Evolutionary conservation across 2,888 invertebrate species (phyloP), one percentile per base, ranked within the genome.

Genomic region (Thecocarcelia acutangulata): DNA sequence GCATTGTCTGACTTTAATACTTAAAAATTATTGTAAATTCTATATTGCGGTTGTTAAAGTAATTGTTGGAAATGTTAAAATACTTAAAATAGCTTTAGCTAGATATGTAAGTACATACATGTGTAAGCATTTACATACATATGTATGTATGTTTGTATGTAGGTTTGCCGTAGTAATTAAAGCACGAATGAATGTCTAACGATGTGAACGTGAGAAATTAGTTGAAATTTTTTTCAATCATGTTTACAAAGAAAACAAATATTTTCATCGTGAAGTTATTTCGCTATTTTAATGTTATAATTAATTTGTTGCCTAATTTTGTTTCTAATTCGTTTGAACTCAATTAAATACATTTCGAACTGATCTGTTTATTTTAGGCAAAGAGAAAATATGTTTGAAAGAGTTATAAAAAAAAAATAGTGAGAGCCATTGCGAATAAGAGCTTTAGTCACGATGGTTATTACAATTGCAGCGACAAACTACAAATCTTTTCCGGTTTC

Each of bases 121-220:
- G 24, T 24, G 5, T 24, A 24, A 24, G 5, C 5, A 24, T 50
- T 15, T 68, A 50, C 6, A 5, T 58, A 37, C 12, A 2, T 37
- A 56, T 15, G 15, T 15, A 54, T 15, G 11, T 33, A 54, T 0
- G 28, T 70, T 12, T 9, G 15, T 24, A 17, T 42, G 3, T 42
- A 44, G 15, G 42, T 59, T 3, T 59, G 59, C 44, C 46, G 44
- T 24, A 66, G 50, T 59, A 69, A 64, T 15, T 44, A 61, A 69
- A 58, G 58, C 72, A 81, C 73, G 77, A 77, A 69, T 46, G 77
- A 77, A 69, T 46, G 19, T 58, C 3, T 48, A 66, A 61, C 54
- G 44, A 52, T 54, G 50, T 70, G 70, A 75, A 77, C 81, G 81
- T 64, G 73, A 81, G 63, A 58, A 75, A 44, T 56, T 63, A 63